Evolutionary conservation across 1,140 invertebrate genomes (phyloP).

Genomic region (Drosophila subpulchrella): DNA sequence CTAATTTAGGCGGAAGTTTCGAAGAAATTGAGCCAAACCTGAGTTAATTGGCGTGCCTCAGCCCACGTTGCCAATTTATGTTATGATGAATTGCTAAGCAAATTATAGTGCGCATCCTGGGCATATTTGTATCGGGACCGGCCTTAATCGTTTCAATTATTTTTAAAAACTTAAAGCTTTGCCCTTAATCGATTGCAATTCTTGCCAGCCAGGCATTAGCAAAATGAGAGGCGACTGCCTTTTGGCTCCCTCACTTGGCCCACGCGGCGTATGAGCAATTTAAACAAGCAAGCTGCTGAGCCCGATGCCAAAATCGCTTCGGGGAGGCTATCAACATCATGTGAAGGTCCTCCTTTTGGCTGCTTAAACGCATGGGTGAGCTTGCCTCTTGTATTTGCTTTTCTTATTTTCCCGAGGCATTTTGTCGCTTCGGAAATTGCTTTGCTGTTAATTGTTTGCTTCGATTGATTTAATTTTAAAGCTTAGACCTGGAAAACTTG

Average conservation of each 20-base stretch:
- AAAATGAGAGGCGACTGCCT: slow-evolving; percentile 13
- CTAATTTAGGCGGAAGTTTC: slow-evolving; percentile 21
- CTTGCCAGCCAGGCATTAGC: slow-evolving; percentile 16
- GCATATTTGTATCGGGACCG: too few relatives aligned
- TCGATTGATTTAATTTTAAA: slow-evolving; percentile 75
- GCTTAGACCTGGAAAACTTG: slow-evolving; percentile 53
- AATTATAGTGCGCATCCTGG: background rate
- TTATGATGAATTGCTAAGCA: slow-evolving; percentile 30
- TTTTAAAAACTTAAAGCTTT: slow-evolving; percentile 20
- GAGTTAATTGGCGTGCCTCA: slow-evolving; percentile 26
- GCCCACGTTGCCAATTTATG: background rate
- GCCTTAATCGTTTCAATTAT: background rate
- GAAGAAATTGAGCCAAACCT: slow-evolving; percentile 12
- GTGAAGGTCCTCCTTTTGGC: slow-evolving; percentile 40
- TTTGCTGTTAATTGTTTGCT: slow-evolving; percentile 75
- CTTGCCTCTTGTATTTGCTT: slow-evolving; percentile 50
- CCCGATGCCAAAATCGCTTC: slow-evolving; percentile 19
- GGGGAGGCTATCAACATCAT: slow-evolving; percentile 32
- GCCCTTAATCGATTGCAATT: slow-evolving; percentile 25
- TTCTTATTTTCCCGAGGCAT: slow-evolving; percentile 51
- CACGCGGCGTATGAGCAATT: slow-evolving; percentile 53
- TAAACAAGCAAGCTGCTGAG: slow-evolving; percentile 32
- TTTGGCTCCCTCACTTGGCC: background rate
- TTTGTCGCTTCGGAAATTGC: slow-evolving; percentile 77
- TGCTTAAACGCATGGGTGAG: slow-evolving; percentile 54